Percentiles rank a stretch among this genome's conserved stretches.
phyloP scores from a whole-genome alignment of 2,113 vertebrate genomes.

The Tinamus guttatus region DNA sequence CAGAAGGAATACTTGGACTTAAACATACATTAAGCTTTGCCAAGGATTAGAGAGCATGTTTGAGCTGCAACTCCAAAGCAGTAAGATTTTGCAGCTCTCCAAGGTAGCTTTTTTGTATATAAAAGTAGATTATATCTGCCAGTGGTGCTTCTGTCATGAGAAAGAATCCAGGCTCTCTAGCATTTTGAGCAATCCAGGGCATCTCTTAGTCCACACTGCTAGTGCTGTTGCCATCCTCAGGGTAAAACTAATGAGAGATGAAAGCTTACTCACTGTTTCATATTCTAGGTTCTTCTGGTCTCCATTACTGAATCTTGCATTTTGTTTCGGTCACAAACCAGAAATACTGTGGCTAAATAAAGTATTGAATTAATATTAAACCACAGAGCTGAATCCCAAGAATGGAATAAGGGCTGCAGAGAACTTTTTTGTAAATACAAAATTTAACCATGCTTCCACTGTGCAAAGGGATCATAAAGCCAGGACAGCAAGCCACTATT shows the following conservation, averaged over 20 bases:
- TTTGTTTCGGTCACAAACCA: neutral
- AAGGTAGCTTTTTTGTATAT: neutral
- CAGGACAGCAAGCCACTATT: constrained; percentile 29
- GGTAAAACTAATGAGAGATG: accelerated
- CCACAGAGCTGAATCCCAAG: neutral
- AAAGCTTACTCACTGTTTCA: neutral
- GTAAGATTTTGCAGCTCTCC: neutral
- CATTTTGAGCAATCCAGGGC: neutral
- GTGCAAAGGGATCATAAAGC: neutral
- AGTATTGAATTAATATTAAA: neutral
- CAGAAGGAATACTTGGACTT: neutral
- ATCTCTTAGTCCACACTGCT: neutral
- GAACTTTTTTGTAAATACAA: neutral
- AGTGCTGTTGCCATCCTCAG: neutral
- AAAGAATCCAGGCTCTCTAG: neutral
- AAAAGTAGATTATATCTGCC: neutral
- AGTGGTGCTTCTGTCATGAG: neutral
- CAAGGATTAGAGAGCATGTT: neutral
- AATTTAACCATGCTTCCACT: neutral
- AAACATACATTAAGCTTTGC: neutral
- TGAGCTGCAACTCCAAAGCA: neutral
- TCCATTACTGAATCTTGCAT: neutral
- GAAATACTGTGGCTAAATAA: neutral
- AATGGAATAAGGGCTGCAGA: neutral
- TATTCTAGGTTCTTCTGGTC: neutral